Evolutionary conservation across 1,140 invertebrate genomes (phyloP).

Genomic region (Brachionus asplanchnoidis): DNA sequence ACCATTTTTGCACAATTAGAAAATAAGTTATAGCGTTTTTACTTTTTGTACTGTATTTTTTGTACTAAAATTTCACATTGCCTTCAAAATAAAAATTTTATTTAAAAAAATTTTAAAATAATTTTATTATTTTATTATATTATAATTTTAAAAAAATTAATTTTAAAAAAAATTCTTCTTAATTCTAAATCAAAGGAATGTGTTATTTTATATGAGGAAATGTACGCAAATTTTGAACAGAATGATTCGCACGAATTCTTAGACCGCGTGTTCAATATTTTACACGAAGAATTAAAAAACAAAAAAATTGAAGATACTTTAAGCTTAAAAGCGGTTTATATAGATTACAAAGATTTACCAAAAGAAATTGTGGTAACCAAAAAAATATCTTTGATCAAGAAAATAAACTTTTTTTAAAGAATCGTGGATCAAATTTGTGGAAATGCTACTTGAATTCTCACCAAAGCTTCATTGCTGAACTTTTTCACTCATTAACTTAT

Average conservation of each 20-base stretch:
- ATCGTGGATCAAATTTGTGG: neutral
- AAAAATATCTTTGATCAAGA: neutral
- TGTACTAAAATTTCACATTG: no score
- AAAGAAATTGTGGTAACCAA: neutral
- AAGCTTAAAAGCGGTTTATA: neutral
- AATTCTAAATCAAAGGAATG: neutral
- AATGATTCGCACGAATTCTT: constrained; percentile 3
- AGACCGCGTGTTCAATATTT: neutral
- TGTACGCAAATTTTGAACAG: neutral
- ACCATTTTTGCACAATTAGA: no score
- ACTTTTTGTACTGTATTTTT: no score
- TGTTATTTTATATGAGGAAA: neutral
- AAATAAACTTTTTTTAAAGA: neutral
- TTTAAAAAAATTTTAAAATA: no score
- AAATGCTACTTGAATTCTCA: neutral
- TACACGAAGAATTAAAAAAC: neutral
- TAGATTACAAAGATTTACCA: neutral
- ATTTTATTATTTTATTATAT: no score
- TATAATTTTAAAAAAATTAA: no score
- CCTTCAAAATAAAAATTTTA: no score
- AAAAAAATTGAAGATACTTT: neutral
- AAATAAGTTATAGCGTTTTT: no score
- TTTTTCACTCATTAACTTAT: neutral
- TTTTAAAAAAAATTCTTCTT: neutral
- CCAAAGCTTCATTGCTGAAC: neutral